phyloP scores from a whole-genome alignment of 2,113 vertebrate species.

The Platysternon megacephalum region DNA sequence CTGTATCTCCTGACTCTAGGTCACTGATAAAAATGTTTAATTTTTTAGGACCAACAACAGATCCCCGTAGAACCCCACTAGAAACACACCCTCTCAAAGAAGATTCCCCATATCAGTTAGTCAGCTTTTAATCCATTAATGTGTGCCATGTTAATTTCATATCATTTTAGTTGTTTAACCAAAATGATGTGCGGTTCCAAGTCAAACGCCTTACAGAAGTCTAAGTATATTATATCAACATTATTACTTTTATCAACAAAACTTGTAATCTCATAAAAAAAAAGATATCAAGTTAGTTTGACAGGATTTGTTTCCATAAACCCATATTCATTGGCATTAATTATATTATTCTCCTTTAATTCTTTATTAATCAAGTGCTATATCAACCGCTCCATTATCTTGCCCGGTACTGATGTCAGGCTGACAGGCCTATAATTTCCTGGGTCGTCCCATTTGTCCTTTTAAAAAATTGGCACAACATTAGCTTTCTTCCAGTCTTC shows the following conservation, averaged over 20 bases:
- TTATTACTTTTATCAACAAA: neutral
- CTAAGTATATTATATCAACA: neutral
- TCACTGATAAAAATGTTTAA: neutral
- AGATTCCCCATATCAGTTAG: neutral
- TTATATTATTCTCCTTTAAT: neutral
- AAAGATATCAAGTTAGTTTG: neutral
- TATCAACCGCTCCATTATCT: neutral
- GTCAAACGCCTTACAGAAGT: neutral
- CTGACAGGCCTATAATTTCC: neutral
- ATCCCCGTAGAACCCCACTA: neutral
- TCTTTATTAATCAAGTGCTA: neutral
- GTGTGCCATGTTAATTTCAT: neutral
- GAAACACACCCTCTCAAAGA: neutral
- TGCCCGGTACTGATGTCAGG: neutral
- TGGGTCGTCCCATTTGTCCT: neutral
- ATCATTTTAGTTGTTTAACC: neutral
- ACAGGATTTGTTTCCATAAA: neutral
- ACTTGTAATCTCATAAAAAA: neutral
- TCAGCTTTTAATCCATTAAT: neutral
- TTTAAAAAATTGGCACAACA: neutral
- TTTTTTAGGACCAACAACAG: neutral
- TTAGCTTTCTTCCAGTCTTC: neutral
- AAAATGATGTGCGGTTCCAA: neutral
- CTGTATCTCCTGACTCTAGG: neutral
- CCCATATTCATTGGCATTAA: neutral